phyloP scores from a whole-genome alignment of 2,797 vertebrate species.

The Okamejei kenojei region DNA sequence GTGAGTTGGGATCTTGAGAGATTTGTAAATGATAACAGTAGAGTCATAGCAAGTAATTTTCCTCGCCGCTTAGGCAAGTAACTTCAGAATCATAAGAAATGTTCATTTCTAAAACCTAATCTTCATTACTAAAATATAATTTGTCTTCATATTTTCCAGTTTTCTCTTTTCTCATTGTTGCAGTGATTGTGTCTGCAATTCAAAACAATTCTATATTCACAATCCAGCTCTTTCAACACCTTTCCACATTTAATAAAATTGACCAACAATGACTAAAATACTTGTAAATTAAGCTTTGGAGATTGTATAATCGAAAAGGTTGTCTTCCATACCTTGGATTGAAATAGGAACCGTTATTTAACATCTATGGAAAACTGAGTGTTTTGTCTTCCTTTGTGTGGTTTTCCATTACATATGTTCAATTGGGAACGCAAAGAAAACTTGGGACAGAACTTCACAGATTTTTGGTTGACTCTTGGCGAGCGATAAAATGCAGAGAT shows the following conservation, averaged over 20 bases:
- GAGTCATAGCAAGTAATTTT: too few species aligned
- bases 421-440: neutral
- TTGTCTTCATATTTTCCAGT: neutral
- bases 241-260: neutral
- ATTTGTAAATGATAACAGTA: too few species aligned
- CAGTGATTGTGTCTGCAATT: neutral
- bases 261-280: neutral
- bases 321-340: neutral
- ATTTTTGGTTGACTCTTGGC: too few species aligned
- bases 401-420: neutral
- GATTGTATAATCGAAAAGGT: neutral
- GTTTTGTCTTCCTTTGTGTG: neutral
- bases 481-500: neutral
- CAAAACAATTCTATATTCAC: neutral
- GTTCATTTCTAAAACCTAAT: neutral
- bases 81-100: neutral
- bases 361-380: neutral
- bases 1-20: too few species aligned
- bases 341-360: neutral
- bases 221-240: too few species aligned
- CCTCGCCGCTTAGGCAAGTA: too few species aligned
- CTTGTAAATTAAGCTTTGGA: neutral
- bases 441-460: neutral
- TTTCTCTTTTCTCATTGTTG: neutral
- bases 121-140: neutral